phyloP scores from a whole-genome alignment of 2,888 invertebrate species.

The Argyresthia goedartella region DNA sequence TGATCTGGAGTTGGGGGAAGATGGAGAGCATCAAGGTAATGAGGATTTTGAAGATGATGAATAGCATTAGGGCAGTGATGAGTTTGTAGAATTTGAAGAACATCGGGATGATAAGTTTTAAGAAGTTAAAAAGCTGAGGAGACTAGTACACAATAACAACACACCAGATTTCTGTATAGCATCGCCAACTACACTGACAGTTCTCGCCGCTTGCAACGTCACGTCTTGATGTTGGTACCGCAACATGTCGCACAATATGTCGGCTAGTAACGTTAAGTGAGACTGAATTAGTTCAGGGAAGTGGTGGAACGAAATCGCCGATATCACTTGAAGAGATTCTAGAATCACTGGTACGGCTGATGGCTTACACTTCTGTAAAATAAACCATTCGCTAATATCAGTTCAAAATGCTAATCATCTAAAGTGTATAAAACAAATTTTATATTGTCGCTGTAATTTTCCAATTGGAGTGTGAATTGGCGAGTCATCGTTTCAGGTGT shows the following conservation, averaged over 20 bases:
- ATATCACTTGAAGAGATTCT: constrained; percentile 82
- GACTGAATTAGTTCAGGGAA: constrained; percentile 65
- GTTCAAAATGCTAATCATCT: no score
- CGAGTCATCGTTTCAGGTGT: no score
- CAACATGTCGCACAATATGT: constrained; percentile 70
- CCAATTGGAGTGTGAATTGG: no score
- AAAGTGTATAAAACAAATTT: no score
- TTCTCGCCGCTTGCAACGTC: constrained; percentile 77
- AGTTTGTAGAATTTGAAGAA: neutral
- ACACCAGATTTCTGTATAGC: constrained; percentile 28
- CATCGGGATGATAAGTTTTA: neutral
- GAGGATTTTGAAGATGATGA: neutral
- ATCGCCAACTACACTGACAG: constrained; percentile 77
- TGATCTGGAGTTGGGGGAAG: neutral
- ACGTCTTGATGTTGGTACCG: constrained; percentile 76
- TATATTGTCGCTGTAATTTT: no score
- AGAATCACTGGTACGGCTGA: constrained; percentile 78
- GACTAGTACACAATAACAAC: neutral
- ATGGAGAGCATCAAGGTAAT: neutral
- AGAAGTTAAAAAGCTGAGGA: neutral
- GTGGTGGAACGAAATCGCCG: constrained; percentile 73
- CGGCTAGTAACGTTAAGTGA: constrained; percentile 71
- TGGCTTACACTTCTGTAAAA: constrained; percentile 41
- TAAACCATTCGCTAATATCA: neutral
- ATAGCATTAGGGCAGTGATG: neutral